Base-by-base conservation (phyloP, 2,797 vertebrate species). In the Sebastes vulpes region DNA sequence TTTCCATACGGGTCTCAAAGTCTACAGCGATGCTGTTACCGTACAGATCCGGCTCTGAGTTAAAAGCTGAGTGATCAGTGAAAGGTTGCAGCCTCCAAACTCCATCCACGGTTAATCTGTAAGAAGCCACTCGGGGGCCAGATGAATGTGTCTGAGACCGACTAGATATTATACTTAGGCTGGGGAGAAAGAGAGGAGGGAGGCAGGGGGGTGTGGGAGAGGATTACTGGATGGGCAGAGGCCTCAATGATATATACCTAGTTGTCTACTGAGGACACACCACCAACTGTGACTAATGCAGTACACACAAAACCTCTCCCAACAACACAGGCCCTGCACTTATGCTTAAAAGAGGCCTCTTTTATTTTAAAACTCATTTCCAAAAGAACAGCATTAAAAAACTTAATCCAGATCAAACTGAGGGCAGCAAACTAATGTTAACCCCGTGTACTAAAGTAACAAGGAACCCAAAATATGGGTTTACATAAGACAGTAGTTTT, bases 91-190 rank as follows among this genome's bases (percentile, higher is more conserved):
- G 78, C 81, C 86, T 84, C 79, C 71, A 81, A 85, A 90, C 90
- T 82, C 76, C 91, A 86, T 81, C 81, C 86, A 85, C 76, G 71
- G 94, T 95, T 95, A 95, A 96, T 95, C 84, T 95, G 94, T 94
- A 93, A 94, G 88, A 91, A 92, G 89, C 82, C 85, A 82, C 90
- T 90, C 82, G 42, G 73, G 87, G 87, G 86, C 87, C 90, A 92
- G 92, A 95, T 95, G 90, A 95, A 95, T 95, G 94, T 94, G 94
- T 95, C 91, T 94, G 92, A 88, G 94, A 94, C 86, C 82, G 90
- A 91, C 93, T 93, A 89, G 86, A 95, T 92, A 93, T 94, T 94
- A 94, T 85, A 92, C 82, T 74, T 65, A 74, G 83, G 61, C 89
- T 77, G 61, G 72, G 79, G 86, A 92, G 89, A 92, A 91, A 86